Base-by-base conservation (phyloP, 2,888 invertebrate genomes). In the Miltochrista miniata region DNA sequence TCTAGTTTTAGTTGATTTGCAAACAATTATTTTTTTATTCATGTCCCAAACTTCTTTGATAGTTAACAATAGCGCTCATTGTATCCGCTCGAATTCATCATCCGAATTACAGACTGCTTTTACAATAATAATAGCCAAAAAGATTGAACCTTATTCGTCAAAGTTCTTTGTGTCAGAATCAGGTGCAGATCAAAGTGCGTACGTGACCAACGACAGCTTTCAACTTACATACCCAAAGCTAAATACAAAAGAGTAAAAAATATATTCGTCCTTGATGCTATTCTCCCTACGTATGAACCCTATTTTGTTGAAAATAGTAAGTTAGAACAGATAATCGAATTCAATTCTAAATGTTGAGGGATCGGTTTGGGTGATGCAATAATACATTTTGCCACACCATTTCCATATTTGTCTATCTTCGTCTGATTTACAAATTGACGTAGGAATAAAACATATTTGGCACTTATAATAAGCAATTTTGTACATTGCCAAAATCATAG, bases 171-270 rank as follows among this genome's bases (percentile, higher is more conserved):
- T 71, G 53, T 56, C 13, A 12, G 75, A 75, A 79, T 75, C 64
- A 66, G 47, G 8, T 37, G 42, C 39, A 37, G 44, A 36, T 35
- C 41, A 50, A 5, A 29, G 47, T 48, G 65, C 59, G 51, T 74
- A 74, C 74, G 76, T 79, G 77, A 73, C 64, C 70, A 41, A 56
- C 63, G 64, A 64, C 62, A 56, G 47, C 50, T 55, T 58, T 51
- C 35, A 55, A 54, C 41, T 55, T 59, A 37, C 46, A 35, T 50
- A 49, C 52, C 55, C 48, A 56, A 61, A 62, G 61, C 56, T 53
- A 40, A 69, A 74, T 61, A 81, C 72, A 82, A 83, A 76, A 68
- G 59, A 54, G 33, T 61, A 76, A 78, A 79, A 80, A 61, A 81
- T 74, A 52, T 36, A 57, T 64, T 59, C 70, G 70, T 75, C 72